These are phyloP conservation scores for Kradibia gibbosae DNA, from an alignment of 1,140 invertebrate species.

Conservation along the genomic window DNA sequence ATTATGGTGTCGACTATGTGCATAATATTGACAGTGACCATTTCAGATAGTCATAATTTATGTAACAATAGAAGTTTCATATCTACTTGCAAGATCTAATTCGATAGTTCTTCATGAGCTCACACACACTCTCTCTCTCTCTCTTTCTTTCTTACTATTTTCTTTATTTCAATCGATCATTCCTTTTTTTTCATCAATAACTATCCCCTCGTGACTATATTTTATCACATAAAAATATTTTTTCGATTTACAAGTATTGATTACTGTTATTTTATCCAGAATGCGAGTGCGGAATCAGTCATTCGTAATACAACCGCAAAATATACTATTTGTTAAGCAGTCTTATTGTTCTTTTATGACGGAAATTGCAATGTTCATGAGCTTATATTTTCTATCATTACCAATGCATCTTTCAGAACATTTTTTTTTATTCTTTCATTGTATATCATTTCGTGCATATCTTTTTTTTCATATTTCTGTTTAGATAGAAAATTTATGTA, in stretches of 20 bases:
- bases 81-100: neutral
- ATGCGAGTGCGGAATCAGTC: constrained; percentile 44
- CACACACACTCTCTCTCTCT: neutral
- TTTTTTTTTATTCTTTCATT: too few species aligned
- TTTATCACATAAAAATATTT: constrained; percentile 52
- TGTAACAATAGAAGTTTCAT: constrained; percentile 19
- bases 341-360: constrained; percentile 16
- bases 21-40: constrained; percentile 24
- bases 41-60: constrained; percentile 16
- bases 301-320: neutral
- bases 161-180: too few species aligned
- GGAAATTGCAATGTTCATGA: neutral
- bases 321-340: constrained; percentile 12
- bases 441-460: too few species aligned
- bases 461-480: too few species aligned
- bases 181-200: neutral
- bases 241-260: constrained; percentile 32
- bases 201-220: neutral
- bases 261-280: constrained; percentile 46
- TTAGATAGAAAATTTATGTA: too few species aligned
- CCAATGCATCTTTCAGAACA: too few species aligned
- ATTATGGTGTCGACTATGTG: neutral
- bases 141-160: neutral
- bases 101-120: neutral
- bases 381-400: neutral